Evolutionary conservation across 2,113 vertebrate genomes (phyloP).

Genomic region (Rhea pennata): DNA sequence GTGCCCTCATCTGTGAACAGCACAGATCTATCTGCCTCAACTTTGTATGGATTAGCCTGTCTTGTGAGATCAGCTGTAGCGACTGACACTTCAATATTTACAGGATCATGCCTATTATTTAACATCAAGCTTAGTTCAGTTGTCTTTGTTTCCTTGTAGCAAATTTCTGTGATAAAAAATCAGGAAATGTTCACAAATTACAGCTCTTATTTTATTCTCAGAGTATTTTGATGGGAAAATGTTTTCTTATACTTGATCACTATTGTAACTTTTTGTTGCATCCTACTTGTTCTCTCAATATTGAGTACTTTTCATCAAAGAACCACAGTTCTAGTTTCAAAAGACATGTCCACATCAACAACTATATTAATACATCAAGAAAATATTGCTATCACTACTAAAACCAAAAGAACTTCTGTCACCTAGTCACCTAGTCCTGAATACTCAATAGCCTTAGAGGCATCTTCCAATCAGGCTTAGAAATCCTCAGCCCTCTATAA

Average conservation of each 20-base stretch:
- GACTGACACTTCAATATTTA: neutral
- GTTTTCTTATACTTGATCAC: neutral
- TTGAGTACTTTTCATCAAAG: neutral
- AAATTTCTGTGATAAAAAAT: neutral
- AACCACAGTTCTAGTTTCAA: neutral
- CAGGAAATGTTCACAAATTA: neutral
- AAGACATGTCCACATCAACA: neutral
- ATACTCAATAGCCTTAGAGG: neutral
- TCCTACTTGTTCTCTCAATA: neutral
- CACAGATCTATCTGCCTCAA: neutral
- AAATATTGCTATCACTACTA: neutral
- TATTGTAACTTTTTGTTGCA: neutral
- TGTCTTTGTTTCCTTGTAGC: neutral
- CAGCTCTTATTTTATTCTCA: neutral
- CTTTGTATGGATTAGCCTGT: neutral
- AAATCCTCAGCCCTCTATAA: neutral
- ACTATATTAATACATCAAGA: neutral
- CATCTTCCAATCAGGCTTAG: neutral
- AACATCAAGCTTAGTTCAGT: neutral
- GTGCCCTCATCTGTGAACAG: neutral
- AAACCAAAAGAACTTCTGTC: fast-evolving
- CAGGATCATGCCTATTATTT: neutral
- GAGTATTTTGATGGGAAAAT: neutral
- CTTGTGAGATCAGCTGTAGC: neutral
- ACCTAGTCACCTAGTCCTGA: neutral